Evolutionary conservation across 1,140 invertebrate genomes (phyloP).

Genomic region (Megalonaias nervosa): DNA sequence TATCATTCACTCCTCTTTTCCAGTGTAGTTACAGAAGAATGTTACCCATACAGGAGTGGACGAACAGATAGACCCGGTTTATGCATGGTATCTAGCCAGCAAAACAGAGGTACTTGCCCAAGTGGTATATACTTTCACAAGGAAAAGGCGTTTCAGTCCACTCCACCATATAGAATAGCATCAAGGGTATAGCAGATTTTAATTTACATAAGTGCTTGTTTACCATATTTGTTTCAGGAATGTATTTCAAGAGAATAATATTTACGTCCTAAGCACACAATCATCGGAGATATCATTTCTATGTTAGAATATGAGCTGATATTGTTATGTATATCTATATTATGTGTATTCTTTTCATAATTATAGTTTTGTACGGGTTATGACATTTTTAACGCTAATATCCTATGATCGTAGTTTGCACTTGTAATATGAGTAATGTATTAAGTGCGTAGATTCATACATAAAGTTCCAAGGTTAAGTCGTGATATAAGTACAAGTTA

Average conservation of each 20-base stretch:
- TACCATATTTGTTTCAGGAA: too few relatives aligned
- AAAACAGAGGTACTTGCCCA: slow-evolving; percentile 43
- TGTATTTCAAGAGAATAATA: too few relatives aligned
- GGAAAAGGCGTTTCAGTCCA: slow-evolving; percentile 79
- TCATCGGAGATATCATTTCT: not conserved
- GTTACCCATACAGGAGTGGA: slow-evolving; percentile 84
- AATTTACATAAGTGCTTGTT: too few relatives aligned
- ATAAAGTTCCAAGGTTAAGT: too few relatives aligned
- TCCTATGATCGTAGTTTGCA: too few relatives aligned
- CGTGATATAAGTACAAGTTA: too few relatives aligned
- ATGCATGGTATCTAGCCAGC: slow-evolving; percentile 40
- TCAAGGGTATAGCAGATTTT: slow-evolving; percentile 43
- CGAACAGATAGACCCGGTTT: slow-evolving; percentile 44
- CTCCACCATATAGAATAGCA: slow-evolving; percentile 86
- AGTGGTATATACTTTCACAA: slow-evolving; percentile 43
- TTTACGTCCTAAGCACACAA: not conserved
- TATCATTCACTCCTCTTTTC: not conserved
- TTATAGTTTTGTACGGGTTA: too few relatives aligned
- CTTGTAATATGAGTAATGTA: too few relatives aligned
- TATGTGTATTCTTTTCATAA: too few relatives aligned
- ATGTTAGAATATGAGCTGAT: not conserved
- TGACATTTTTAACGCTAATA: too few relatives aligned
- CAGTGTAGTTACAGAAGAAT: slow-evolving; percentile 85
- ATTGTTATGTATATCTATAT: too few relatives aligned
- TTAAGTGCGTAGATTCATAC: too few relatives aligned